Evolutionary conservation across 2,797 vertebrate genomes (phyloP).

Genomic region (Halcyon chelicuti): DNA sequence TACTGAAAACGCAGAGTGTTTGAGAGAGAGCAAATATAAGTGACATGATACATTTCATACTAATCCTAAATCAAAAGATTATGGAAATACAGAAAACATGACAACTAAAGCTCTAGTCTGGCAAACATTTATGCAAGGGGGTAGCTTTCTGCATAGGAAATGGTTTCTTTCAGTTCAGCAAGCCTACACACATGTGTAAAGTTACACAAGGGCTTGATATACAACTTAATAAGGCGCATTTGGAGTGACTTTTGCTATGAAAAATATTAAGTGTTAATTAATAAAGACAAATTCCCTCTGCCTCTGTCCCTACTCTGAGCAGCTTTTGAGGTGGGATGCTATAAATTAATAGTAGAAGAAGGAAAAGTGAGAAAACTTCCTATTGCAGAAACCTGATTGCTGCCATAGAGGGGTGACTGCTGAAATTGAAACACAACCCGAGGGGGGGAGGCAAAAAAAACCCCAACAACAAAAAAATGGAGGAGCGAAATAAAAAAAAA

Average conservation of each 20-base stretch:
- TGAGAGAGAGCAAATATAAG: slow-evolving; percentile 56
- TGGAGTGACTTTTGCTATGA: not conserved
- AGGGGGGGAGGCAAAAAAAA: not conserved
- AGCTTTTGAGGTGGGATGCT: not conserved
- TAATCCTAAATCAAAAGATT: slow-evolving; percentile 72
- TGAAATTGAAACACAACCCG: slow-evolving; percentile 62
- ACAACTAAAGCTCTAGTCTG: slow-evolving; percentile 47
- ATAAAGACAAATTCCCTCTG: not conserved
- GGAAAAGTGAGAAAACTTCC: slow-evolving; percentile 27
- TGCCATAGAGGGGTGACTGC: slow-evolving; percentile 13
- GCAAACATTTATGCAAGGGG: slow-evolving; percentile 38
- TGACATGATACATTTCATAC: slow-evolving; percentile 58
- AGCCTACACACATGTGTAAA: not conserved
- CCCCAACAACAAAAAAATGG: too few relatives aligned
- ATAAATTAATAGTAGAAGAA: not conserved
- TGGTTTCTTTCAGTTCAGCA: slow-evolving; percentile 21
- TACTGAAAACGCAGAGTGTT: slow-evolving; percentile 1
- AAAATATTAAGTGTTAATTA: slow-evolving; percentile 21
- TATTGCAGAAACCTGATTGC: slow-evolving; percentile 17
- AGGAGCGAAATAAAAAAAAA: not conserved
- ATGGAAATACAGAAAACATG: slow-evolving; percentile 66
- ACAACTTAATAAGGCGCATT: not conserved
- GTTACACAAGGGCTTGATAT: not conserved
- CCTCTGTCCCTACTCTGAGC: not conserved
- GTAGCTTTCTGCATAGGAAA: slow-evolving; percentile 20